Base-by-base conservation (phyloP, 2,888 invertebrate genomes). In the Willowsia nigromaculata region DNA sequence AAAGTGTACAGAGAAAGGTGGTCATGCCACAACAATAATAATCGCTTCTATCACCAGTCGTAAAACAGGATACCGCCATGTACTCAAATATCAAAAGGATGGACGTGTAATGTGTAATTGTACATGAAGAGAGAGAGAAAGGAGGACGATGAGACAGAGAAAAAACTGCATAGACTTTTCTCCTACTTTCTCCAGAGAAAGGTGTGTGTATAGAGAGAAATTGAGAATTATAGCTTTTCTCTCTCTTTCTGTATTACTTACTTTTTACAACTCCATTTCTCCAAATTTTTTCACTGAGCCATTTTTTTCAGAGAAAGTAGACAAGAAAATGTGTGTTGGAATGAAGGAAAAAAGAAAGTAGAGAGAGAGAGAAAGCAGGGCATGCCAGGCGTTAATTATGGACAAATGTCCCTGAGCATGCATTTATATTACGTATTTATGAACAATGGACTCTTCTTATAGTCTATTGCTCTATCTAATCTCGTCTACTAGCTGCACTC, bases 21-120 rank as follows among this genome's bases (percentile, higher is more conserved):
- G 50, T 53, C 78, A 53, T 59, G 81, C 59, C 59, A 59, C 81
- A 81, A 59, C 81, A 81, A 50, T 81, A 59, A 81, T 81, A 59
- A 81, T 81, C 81, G 81, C 40, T 78, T 56, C 78, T 50, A 78
- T 78, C 78, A 53, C 53, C 18, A 59, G 82, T 84, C 84, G 84
- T 74, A 84, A 81, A 84, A 74, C 43, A n/a, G n/a, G n/a, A n/a
- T n/a, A 47, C 43, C 25, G 74, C 56, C 37, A 22, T n/a, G n/a
- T 74, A 40, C 71, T 84, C 84, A 84, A 84, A 84, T 84, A 84
- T 74, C 74, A 84, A 1, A 9, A 78, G 47, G 47, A 50, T 50
- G 74, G 74, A 78, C 78, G 50, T 43, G 47, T 71, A n/a, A n/a
- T n/a, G n/a, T 6, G 43, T 43, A 71, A 71, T 71, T 71, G 71